A percentile compares a stretch with the other conserved stretches of the same genome.
These are phyloP conservation scores for Calidris pygmaea DNA, from an alignment of 2,113 vertebrate species.

Conservation along the genomic window DNA sequence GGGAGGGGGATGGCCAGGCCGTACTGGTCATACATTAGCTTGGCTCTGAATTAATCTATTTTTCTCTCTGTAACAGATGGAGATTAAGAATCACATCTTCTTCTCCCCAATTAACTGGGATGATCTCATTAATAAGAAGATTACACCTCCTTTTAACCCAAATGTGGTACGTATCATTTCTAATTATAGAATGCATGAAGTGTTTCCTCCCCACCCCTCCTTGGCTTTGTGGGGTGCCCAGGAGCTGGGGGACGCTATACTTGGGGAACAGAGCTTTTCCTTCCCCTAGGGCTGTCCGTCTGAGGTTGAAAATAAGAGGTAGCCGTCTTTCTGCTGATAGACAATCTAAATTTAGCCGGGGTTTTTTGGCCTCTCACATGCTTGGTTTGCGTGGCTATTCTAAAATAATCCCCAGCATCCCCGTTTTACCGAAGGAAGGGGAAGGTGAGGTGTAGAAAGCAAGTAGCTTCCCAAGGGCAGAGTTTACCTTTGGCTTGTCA, in stretches of 20 bases:
- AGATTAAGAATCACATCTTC: constrained; percentile 98
- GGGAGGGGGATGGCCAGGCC: background rate
- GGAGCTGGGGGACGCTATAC: background rate
- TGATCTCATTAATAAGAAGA: constrained; percentile 97
- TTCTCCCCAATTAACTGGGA: constrained; percentile 99
- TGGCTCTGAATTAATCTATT: constrained; percentile 54
- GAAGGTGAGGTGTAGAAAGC: background rate
- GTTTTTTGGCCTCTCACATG: background rate
- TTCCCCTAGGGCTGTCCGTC: background rate
- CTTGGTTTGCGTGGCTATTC: background rate
- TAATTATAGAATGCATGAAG: constrained; percentile 23
- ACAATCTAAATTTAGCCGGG: background rate
- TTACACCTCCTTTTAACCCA: constrained; percentile 98
- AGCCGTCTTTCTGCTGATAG: background rate
- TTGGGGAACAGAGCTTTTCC: background rate
- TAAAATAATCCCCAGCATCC: background rate
- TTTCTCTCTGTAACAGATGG: constrained; percentile 81
- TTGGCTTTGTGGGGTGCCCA: background rate
- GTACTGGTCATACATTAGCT: background rate
- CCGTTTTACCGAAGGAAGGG: background rate
- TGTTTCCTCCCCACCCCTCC: background rate
- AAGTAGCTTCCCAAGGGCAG: background rate
- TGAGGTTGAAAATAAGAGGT: background rate
- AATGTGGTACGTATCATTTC: constrained; percentile 89
- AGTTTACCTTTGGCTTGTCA: background rate